phyloP scores from a whole-genome alignment of 2,888 invertebrate genomes.

The Macropis europaea region DNA sequence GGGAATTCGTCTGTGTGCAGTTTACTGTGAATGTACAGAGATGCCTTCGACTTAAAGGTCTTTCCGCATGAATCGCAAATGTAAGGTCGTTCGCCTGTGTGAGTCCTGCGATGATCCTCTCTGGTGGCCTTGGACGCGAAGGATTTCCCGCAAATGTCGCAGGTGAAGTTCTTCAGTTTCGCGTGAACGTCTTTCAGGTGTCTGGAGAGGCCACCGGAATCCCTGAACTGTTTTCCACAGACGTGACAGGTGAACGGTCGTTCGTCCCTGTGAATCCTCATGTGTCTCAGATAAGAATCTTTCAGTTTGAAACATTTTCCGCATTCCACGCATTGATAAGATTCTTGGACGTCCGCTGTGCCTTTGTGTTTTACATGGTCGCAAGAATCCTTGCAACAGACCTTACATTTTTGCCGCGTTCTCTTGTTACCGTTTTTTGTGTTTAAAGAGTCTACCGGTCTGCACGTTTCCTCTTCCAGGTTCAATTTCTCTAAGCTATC shows the following conservation, averaged over 20 bases:
- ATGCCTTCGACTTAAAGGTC: conserved; percentile 80
- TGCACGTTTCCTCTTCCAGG: neutral
- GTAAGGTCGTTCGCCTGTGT: conserved; percentile 75
- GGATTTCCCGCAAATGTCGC: conserved; percentile 73
- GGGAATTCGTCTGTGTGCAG: conserved; percentile 80
- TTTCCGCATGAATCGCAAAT: conserved; percentile 80
- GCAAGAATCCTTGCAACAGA: conserved; percentile 22
- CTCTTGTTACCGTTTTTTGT: conserved; percentile 17
- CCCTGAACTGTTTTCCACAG: conserved; percentile 79
- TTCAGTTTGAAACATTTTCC: conserved; percentile 80
- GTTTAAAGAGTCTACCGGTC: neutral
- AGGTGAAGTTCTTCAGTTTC: conserved; percentile 74
- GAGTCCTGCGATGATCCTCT: conserved; percentile 78
- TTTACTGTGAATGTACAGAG: conserved; percentile 80
- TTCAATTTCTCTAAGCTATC: conserved; percentile 16
- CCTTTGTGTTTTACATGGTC: conserved; percentile 26
- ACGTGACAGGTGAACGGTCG: conserved; percentile 78
- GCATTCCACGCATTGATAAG: conserved; percentile 79
- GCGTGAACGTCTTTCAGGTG: conserved; percentile 77
- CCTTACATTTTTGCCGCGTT: conserved; percentile 35
- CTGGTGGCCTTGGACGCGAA: conserved; percentile 77
- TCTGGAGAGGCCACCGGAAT: conserved; percentile 75
- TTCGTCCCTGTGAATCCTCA: conserved; percentile 78
- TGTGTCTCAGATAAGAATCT: conserved; percentile 81
- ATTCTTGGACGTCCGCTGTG: conserved; percentile 14